Base-by-base conservation (phyloP, 2,113 vertebrate genomes). In the Dendrocopos noguchii region DNA sequence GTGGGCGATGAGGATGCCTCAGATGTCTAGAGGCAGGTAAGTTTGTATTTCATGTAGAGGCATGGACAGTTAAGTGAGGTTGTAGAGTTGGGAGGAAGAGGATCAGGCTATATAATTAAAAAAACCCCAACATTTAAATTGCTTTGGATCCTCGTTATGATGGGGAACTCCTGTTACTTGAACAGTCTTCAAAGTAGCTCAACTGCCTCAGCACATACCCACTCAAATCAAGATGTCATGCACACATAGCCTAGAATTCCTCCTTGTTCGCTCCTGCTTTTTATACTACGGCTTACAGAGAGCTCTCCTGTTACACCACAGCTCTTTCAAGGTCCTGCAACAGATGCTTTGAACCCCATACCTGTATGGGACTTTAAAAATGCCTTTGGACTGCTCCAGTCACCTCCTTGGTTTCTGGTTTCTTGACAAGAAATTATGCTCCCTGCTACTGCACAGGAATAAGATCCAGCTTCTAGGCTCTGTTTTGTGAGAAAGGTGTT, bases 51-150 rank as follows among this genome's bases (percentile, higher is more conserved):
- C 10, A 1, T 52, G 46, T 50, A 33, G 21, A 56, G 6, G 9
- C 28, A 39, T 9, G 4, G 5, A n/a, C 4, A 7, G 20, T 6
- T 33, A 9, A 19, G 9, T 1, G 3, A 34, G 6, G 7, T 7
- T 34, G 42, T 31, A 46, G 14, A 63, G 7, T 0, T 59, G 28
- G 4, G 5, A 5, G 10, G 50, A 77, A 74, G 60, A 74, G 10
- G 21, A 80, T 34, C 17, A 70, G 29, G n/a, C 5, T 46, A 13
- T 5, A 12, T 72, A 50, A 31, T 29, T 74, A 46, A 55, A 87
- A 25, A 14, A n/a, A n/a, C n/a, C n/a, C n/a, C n/a, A n/a, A 63
- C 4, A 9, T 3, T 82, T 34, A 36, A 14, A 34, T 33, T 79
- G 18, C 46, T 83, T 83, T 83, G 39, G 18, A 59, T 55, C 42